These are phyloP conservation scores for Halichoerus grypus DNA, from an alignment of 2,113 vertebrate genomes.

Conservation along the genomic window DNA sequence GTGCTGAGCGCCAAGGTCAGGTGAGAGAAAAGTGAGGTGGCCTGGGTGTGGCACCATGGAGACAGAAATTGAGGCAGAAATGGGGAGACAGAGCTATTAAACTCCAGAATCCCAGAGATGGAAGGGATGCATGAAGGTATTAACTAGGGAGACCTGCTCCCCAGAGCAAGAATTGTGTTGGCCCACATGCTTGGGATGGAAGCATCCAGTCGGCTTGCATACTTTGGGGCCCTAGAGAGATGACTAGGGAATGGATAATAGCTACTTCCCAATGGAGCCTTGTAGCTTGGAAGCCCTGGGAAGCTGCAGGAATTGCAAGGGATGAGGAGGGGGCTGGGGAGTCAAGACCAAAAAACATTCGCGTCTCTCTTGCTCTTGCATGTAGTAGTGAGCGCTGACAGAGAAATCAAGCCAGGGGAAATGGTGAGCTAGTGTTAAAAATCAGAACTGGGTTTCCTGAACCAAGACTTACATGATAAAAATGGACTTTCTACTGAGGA, in stretches of 20 bases:
- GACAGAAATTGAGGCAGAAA: neutral
- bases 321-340: neutral
- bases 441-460: neutral
- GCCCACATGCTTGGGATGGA: neutral
- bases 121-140: neutral
- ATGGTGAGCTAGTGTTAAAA: neutral
- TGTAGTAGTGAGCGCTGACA: neutral
- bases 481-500: neutral
- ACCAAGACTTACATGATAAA: neutral
- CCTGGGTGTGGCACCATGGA: neutral
- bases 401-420: neutral
- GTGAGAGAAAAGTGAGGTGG: neutral
- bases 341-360: neutral
- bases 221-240: neutral
- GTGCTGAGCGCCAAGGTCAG: neutral
- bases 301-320: neutral
- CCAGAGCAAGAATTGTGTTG: neutral
- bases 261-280: neutral
- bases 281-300: neutral
- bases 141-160: neutral
- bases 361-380: neutral
- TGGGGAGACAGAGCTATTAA: neutral
- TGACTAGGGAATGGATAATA: rapidly evolving
- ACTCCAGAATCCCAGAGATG: neutral
- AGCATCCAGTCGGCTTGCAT: rapidly evolving